Evolutionary conservation across 1,140 invertebrate genomes (phyloP), one percentile per base, ranked within the genome.

Genomic region (Leptinotarsa texana): DNA sequence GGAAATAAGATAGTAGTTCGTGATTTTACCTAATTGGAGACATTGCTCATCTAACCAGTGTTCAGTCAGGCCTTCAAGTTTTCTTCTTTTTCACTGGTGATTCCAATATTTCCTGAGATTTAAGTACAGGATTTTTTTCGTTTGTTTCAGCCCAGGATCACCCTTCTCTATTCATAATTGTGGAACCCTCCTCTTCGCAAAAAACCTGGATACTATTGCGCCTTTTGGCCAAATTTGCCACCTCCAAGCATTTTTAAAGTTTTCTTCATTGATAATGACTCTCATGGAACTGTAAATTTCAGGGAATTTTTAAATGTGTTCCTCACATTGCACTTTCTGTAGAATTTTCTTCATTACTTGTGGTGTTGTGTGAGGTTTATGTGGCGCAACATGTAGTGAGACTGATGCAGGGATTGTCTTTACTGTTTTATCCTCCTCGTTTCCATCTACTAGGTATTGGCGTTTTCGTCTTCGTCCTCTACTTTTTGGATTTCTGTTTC

Each of bases 401-500:
- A 63, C 8, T n/a, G n/a, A n/a, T n/a, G n/a, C n/a, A n/a, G n/a
- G n/a, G 18, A 63, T 63, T 63, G 63, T 63, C 11, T 63, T 5
- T 27, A 65, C 63, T 65, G 18, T 65, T 65, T 21, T 65, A 65
- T 65, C 63, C 18, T 22, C 63, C 18, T 65, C 13, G 21, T 65
- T 65, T 27, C 63, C 24, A 17, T 21, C 63, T 65, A 65, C 18
- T 17, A 65, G 63, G 18, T 65, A 65, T 21, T 24, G 63, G 63
- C 63, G 63, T 65, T 65, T 65, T 15, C 21, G 13, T 65, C 63
- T 65, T 65, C 24, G 21, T 27, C 21, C 63, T 65, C 21, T 1
- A 21, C 63, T 27, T 65, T 65, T 65, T 65, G 24, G 24, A 24
- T 24, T 24, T 24, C 24, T 24, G 24, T 24, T 24, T 3, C 24